Evolutionary conservation across 1,140 invertebrate genomes (phyloP), one percentile per base, ranked within the genome.

Genomic region (Octopus bimaculoides): DNA sequence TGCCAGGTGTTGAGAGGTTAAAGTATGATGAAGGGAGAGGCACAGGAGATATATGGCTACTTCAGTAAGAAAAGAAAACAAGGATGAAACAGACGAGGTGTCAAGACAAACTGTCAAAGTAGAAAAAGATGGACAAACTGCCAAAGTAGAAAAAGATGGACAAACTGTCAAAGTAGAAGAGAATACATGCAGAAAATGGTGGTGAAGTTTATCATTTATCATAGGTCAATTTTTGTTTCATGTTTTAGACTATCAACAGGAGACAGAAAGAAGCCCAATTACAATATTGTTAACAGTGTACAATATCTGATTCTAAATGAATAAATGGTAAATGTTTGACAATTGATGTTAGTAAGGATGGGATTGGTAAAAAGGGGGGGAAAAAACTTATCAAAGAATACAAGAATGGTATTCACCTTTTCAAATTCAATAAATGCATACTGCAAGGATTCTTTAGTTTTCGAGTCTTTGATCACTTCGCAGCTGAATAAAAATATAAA

Each of bases 381-480:
- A 75, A 41, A n/a, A 2, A 75, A 77, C 12, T 17, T 4, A 17
- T 52, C 66, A 52, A 41, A 71, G 53, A 17, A 69, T 26, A 12
- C 1, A 66, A 69, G 56, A 78, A 69, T n/a, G 5, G 41, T 78
- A n/a, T 6, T 71, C 26, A 95, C 93, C 82, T 98, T 94, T 81
- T 95, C 95, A 92, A 99, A 99, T 90, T 99, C 98, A 84, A 99
- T 96, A 89, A 99, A 99, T 5, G 97, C 98, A 91, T 99, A 99
- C 87, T 99, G 98, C 77, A 99, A 91, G 0, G 98, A 99, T 88
- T 99, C 97, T 9, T 95, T 94, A 4, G 95, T 95, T 87, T 96
- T 95, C 81, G 94, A 93, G 89, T 99, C 98, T 88, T 96, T 92
- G 81, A 99, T 99, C 1, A 99, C 96, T 93, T 99, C 98, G 92